A percentile compares a stretch with the other conserved stretches of the same genome.
Evolutionary conservation across 2,888 invertebrate genomes (phyloP).

Genomic region (Parnassius smintheus): DNA sequence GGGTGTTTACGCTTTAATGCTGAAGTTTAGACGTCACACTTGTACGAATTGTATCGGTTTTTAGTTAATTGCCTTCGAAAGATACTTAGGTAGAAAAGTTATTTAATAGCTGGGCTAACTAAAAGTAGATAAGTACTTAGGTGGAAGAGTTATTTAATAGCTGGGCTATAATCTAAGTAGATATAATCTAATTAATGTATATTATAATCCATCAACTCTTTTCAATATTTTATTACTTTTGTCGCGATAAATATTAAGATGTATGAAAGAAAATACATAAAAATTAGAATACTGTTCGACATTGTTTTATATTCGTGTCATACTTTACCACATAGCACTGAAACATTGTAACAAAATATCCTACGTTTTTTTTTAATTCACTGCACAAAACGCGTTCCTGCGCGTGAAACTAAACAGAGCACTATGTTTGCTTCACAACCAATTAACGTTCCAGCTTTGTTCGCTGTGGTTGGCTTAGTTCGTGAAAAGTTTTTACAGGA

Average conservation of each 20-base stretch:
- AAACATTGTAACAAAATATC: constrained; percentile 18
- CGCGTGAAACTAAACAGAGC: constrained; percentile 25
- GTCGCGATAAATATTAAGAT: too few relatives aligned
- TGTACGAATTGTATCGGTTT: constrained; percentile 13
- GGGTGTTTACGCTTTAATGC: constrained; percentile 12
- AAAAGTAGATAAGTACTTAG: constrained; percentile 2
- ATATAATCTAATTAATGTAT: too few relatives aligned
- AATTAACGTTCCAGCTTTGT: constrained; percentile 24
- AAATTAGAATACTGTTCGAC: too few relatives aligned
- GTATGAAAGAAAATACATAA: too few relatives aligned
- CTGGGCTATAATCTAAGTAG: too few relatives aligned
- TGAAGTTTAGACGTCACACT: constrained; percentile 22
- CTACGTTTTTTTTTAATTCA: constrained; percentile 19
- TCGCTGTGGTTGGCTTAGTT: constrained; percentile 23
- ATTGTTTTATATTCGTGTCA: too few relatives aligned
- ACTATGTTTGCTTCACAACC: constrained; percentile 27
- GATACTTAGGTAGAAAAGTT: constrained; percentile 11
- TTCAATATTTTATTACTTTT: too few relatives aligned
- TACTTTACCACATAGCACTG: constrained; percentile 10
- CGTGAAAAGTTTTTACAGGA: constrained; percentile 17
- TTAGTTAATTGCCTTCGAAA: constrained; percentile 20
- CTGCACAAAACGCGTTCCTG: constrained; percentile 17
- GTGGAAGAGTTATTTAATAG: constrained; percentile 7
- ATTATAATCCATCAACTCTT: too few relatives aligned
- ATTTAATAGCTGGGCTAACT: neutral